A percentile compares a stretch with the other conserved stretches of the same genome.
Conservation (phyloP, 2,797 vertebrate genomes). For the Ptychobarbus kaznakovi region DNA sequence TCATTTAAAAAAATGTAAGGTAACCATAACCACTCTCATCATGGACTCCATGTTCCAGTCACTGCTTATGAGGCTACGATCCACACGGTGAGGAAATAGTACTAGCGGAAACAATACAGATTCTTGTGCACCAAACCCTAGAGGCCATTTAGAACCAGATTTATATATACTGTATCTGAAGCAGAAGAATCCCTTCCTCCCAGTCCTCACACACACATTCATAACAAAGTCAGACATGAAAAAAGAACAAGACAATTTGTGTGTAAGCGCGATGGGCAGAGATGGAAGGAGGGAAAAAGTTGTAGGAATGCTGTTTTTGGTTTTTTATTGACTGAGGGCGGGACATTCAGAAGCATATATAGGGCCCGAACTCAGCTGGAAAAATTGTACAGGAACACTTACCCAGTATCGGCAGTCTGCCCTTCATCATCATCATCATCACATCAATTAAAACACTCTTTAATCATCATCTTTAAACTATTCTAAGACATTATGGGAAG, state of each 20-base stretch:
- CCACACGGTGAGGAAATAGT: neutral
- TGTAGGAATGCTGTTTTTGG: slow-evolving; percentile 17
- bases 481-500: slow-evolving; percentile 76
- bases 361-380: slow-evolving; percentile 52
- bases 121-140: neutral
- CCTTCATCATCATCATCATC: slow-evolving; percentile 23
- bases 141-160: neutral
- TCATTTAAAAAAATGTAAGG: neutral
- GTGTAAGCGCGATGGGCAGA: neutral
- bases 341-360: slow-evolving; percentile 52
- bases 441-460: neutral
- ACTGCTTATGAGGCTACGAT: neutral
- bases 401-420: neutral
- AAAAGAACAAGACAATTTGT: neutral
- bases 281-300: slow-evolving; percentile 17
- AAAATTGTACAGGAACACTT: slow-evolving; percentile 25
- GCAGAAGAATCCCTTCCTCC: neutral
- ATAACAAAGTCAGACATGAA: slow-evolving; percentile 3
- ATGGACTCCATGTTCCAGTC: neutral
- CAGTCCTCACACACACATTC: neutral
- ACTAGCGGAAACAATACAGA: neutral
- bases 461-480: slow-evolving; percentile 22
- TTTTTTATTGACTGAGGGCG: slow-evolving; percentile 46
- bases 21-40: neutral
- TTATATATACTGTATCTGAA: neutral